Percentiles rank a stretch among this genome's conserved stretches.
Evolutionary conservation across 2,113 vertebrate species (phyloP).

Genomic region (Elgaria multicarinata): DNA sequence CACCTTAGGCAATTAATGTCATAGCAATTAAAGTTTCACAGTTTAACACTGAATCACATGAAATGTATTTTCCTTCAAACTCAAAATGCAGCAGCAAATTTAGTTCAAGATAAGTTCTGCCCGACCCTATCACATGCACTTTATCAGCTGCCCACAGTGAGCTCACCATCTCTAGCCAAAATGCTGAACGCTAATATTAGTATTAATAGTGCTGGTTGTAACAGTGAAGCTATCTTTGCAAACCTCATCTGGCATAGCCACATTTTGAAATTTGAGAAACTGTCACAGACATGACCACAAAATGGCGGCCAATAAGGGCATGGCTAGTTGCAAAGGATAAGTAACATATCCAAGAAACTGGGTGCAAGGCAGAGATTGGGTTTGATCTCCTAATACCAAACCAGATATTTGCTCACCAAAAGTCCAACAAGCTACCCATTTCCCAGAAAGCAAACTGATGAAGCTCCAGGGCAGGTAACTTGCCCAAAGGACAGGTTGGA

Average conservation of each 20-base stretch:
- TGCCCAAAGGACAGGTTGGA: not conserved
- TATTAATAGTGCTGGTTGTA: not conserved
- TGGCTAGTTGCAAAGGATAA: not conserved
- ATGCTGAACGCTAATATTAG: not conserved
- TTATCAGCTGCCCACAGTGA: not conserved
- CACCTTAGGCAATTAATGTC: not conserved
- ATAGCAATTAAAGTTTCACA: slow-evolving; percentile 5
- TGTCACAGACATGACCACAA: not conserved
- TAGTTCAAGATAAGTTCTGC: not conserved
- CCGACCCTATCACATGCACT: too few species aligned
- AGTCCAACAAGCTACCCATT: too few species aligned
- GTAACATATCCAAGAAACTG: not conserved
- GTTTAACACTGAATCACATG: slow-evolving; percentile 10
- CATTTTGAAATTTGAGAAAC: not conserved
- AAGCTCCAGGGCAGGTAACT: not conserved
- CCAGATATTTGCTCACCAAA: too few species aligned
- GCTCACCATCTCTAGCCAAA: not conserved
- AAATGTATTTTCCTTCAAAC: not conserved
- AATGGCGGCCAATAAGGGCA: not conserved
- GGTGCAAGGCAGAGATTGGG: not conserved
- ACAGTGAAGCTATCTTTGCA: not conserved
- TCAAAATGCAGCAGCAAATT: not conserved
- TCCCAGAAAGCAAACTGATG: too few species aligned
- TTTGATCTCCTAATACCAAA: not conserved
- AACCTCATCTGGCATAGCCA: not conserved